Evolutionary conservation across 2,113 vertebrate species (phyloP), one percentile per base, ranked within the genome.

Genomic region (Sphaerodactylus townsendi): DNA sequence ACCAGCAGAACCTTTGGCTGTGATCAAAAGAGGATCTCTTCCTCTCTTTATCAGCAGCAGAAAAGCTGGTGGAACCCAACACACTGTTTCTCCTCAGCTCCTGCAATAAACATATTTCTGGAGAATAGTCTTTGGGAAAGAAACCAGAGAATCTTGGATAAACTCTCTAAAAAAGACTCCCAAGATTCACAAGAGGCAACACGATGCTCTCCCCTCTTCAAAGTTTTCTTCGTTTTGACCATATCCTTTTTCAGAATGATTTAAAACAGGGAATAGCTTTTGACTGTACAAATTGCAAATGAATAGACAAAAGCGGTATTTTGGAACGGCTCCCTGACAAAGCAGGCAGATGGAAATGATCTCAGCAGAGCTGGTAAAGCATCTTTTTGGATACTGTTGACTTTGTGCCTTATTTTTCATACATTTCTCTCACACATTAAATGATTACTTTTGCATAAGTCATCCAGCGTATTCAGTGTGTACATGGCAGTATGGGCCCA

Each of bases 341-440:
- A 81, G 71, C 33, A 86, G 56, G 56, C 87, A 92, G 70, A 91
- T 81, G 84, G 89, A 88, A 92, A 91, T 74, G 13, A 81, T 87
- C 86, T 84, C 64, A 92, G 5, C 30, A 56, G 70, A 81, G 35
- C 41, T 87, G 84, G 79, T 65, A 91, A 73, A 86, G 74, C 90
- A 78, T 0, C 0, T 79, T 70, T 68, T 72, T 48, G 21, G 35
- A 87, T 69, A n/a, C 56, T 86, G 73, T 53, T 78, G 81, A 56
- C 66, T 85, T 44, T 17, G 68, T 62, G 14, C 83, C 69, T 88
- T 86, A 86, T 65, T 92, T 89, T 81, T 80, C 83, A 86, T 84
- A 86, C 82, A 56, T 9, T 88, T 89, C 86, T 88, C 65, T 87
- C 81, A 53, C 83, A 86, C 82, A 88, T 92, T 86, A 90, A 90